Conservation (phyloP, 2,888 invertebrate species). For the Caenorhabditis sp. region DNA sequence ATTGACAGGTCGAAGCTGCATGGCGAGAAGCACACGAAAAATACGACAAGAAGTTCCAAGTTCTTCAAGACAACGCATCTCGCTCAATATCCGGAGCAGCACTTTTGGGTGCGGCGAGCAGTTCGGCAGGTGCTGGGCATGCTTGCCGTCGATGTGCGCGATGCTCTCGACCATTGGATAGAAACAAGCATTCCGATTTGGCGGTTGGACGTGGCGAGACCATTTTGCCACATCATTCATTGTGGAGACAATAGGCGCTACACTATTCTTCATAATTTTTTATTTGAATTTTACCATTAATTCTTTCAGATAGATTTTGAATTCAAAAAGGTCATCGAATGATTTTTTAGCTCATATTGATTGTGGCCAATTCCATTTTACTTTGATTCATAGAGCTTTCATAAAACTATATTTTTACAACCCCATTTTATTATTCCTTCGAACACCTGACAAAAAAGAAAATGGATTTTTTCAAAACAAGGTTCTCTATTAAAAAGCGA, state of each 20-base stretch:
- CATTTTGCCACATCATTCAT: slow-evolving; percentile 18
- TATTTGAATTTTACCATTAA: too few relatives aligned
- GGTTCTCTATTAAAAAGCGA: too few relatives aligned
- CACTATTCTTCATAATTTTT: slow-evolving; percentile 1
- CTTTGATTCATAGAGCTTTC: too few relatives aligned
- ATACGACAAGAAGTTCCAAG: slow-evolving; percentile 51
- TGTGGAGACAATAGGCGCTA: slow-evolving; percentile 14
- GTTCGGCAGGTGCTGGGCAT: neutral
- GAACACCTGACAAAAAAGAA: too few relatives aligned
- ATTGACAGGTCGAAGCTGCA: slow-evolving; percentile 41
- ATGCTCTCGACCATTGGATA: slow-evolving; percentile 45
- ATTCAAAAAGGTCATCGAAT: too few relatives aligned
- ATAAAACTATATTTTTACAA: too few relatives aligned
- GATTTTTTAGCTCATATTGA: too few relatives aligned
- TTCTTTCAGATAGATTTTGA: too few relatives aligned
- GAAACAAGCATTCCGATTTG: slow-evolving; percentile 5
- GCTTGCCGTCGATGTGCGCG: slow-evolving; percentile 45
- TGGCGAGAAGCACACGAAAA: slow-evolving; percentile 56
- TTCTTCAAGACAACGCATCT: slow-evolving; percentile 47
- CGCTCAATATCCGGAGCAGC: slow-evolving; percentile 47
- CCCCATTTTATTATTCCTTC: too few relatives aligned
- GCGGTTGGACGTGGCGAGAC: slow-evolving; percentile 24
- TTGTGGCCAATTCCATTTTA: too few relatives aligned
- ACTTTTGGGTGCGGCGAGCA: slow-evolving; percentile 22
- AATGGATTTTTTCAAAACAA: too few relatives aligned